phyloP scores from a whole-genome alignment of 2,113 vertebrate genomes.

The Cebidichthys violaceus region DNA sequence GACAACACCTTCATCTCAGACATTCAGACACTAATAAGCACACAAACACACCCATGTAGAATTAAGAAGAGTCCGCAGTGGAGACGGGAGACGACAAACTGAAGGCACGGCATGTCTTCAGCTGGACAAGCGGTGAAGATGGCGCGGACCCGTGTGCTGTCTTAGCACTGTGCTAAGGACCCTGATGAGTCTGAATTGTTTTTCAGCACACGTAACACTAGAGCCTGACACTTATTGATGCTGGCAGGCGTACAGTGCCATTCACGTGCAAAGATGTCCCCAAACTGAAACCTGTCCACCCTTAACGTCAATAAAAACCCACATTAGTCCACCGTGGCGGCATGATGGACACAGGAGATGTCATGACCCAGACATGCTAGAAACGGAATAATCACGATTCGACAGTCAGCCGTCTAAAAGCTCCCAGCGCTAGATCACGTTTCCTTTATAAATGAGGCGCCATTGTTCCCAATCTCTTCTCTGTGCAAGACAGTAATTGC shows the following conservation, averaged over 20 bases:
- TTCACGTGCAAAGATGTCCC: conserved; percentile 40
- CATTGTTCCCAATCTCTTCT: conserved; percentile 76
- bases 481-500: conserved; percentile 73
- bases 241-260: conserved; percentile 49
- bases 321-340: conserved; percentile 28
- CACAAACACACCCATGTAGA: conserved; percentile 61
- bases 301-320: conserved; percentile 36
- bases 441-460: conserved; percentile 76
- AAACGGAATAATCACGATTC: conserved; percentile 66
- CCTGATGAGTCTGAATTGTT: conserved; percentile 65
- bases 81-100: conserved; percentile 34
- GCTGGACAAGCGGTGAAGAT: conserved; percentile 38
- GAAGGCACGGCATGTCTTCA: conserved; percentile 37
- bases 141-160: conserved; percentile 28
- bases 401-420: conserved; percentile 59
- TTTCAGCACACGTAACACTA: conserved; percentile 66
- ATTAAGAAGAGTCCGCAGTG: conserved; percentile 26
- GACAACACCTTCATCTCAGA: conserved; percentile 81
- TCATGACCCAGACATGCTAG: conserved; percentile 40
- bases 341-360: conserved; percentile 50
- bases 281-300: conserved; percentile 47
- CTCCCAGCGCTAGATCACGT: conserved; percentile 74
- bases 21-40: conserved; percentile 65
- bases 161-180: conserved; percentile 69
- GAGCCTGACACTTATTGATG: conserved; percentile 61